Percentiles rank a stretch among this genome's conserved stretches.
Evolutionary conservation across 2,797 vertebrate species (phyloP).

Genomic region (Gallinago stenura): DNA sequence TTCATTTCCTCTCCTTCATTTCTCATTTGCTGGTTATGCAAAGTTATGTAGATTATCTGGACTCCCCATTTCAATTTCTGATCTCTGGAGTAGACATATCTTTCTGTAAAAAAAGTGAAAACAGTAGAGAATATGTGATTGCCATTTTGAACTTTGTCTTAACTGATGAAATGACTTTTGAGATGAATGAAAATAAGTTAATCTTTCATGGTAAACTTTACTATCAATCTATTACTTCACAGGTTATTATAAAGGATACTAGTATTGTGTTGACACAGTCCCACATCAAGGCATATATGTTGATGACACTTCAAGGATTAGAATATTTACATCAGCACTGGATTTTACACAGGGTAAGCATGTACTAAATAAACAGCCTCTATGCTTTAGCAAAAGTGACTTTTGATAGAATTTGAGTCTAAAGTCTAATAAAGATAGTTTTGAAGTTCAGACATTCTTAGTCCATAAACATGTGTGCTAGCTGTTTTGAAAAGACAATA

Average conservation of each 20-base stretch:
- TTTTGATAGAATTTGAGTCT: background rate
- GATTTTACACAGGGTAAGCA: constrained; percentile 94
- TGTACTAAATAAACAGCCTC: background rate
- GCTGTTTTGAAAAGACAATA: background rate
- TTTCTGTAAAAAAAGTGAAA: background rate
- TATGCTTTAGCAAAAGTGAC: background rate
- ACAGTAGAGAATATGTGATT: background rate
- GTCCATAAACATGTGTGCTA: background rate
- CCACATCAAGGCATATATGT: constrained; percentile 96
- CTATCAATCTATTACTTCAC: background rate
- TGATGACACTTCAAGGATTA: constrained; percentile 97
- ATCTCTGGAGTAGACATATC: background rate
- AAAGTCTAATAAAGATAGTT: background rate
- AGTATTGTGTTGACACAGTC: constrained; percentile 94
- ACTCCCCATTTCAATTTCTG: background rate
- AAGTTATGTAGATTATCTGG: background rate
- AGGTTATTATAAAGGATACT: constrained; percentile 99
- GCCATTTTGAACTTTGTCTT: background rate
- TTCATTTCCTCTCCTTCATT: background rate
- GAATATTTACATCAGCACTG: constrained; percentile 96
- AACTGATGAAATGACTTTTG: background rate
- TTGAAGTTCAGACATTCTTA: background rate
- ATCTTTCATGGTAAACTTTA: background rate
- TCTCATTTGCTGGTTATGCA: background rate
- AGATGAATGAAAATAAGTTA: background rate